These are phyloP conservation scores for Hypomecis punctinalis DNA, from an alignment of 2,888 invertebrate genomes.

Conservation along the genomic window DNA sequence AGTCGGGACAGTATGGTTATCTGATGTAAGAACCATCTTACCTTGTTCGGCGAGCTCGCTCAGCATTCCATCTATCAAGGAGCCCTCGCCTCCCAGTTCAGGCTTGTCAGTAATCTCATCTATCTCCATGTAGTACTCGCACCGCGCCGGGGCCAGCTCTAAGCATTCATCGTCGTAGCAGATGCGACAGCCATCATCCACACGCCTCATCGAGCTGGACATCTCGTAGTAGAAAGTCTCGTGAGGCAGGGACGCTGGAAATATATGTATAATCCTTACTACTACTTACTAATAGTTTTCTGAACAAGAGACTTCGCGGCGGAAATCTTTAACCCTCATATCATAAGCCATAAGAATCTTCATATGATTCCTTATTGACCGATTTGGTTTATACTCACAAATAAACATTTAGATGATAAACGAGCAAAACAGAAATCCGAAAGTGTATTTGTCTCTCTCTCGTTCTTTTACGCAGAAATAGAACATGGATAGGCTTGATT, in stretches of 20 bases:
- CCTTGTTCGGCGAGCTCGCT: constrained; percentile 57
- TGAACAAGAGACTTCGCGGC: no score
- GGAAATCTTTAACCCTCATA: no score
- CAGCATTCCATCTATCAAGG: constrained; percentile 53
- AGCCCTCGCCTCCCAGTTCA: constrained; percentile 33
- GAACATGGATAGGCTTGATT: no score
- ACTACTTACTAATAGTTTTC: background rate
- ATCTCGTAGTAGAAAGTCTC: constrained; percentile 36
- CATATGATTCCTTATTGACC: no score
- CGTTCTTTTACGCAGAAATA: no score
- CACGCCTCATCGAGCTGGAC: constrained; percentile 32
- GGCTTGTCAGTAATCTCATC: constrained; percentile 41
- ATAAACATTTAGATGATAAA: no score
- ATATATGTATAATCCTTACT: background rate
- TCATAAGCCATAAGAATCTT: no score
- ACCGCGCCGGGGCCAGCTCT: constrained; percentile 46
- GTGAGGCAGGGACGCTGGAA: constrained; percentile 32
- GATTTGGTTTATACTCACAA: no score
- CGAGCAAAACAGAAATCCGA: no score
- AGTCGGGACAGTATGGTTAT: no score
- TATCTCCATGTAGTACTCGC: constrained; percentile 58
- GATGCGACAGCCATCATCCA: constrained; percentile 49
- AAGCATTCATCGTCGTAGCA: constrained; percentile 61
- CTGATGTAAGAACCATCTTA: constrained; percentile 36
- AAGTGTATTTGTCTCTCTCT: no score